Base-by-base conservation (phyloP, 2,888 invertebrate species). In the Ceriagrion tenellum region DNA sequence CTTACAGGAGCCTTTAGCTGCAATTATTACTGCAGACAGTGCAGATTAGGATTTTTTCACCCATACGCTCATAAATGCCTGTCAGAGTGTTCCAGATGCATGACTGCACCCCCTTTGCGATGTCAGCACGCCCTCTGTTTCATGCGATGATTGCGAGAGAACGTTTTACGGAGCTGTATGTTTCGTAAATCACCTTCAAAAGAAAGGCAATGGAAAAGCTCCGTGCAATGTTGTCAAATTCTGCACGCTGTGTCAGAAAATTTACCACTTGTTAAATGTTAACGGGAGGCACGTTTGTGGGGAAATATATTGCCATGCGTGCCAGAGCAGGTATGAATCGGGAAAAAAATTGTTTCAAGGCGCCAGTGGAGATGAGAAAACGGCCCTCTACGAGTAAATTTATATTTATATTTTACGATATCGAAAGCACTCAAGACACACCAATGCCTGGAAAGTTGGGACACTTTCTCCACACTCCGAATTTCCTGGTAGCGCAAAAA, bases 1-100 rank as follows among this genome's bases (percentile, higher is more conserved):
- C 55, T 95, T 20, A 47, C 26, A 30, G 95, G 47, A 40, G 95
- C 95, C 47, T 95, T 95, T 55, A 56, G 47, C 35, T 81, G n/a
- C n/a, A 16, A n/a, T 35, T 95, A 69, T 55, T 95, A 74, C 95
- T 95, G 95, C n/a, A 26, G 95, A 4, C 6, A 10, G 8, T 69
- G 95, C 55, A 63, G 74, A 35, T 55, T 59, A 10, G 26, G 30
- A 8, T 95, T 23, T 95, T 20, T 13, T 10, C 6, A 56, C 74
- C 63, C 10, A 23, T 63, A 63, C 63, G 63, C 16, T 23, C 63
- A 63, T 23, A 63, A 63, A 63, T 63, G 63, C 23, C 63, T 13
- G 63, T 56, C 16, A 16, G n/a, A n/a, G n/a, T n/a, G n/a, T n/a
- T n/a, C n/a, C n/a, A n/a, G n/a, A n/a, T n/a, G n/a, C n/a, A n/a